A percentile compares a stretch with the other conserved stretches of the same genome.
These are phyloP conservation scores for Copsychus sechellarum DNA, from an alignment of 2,113 vertebrate species.

Conservation along the genomic window DNA sequence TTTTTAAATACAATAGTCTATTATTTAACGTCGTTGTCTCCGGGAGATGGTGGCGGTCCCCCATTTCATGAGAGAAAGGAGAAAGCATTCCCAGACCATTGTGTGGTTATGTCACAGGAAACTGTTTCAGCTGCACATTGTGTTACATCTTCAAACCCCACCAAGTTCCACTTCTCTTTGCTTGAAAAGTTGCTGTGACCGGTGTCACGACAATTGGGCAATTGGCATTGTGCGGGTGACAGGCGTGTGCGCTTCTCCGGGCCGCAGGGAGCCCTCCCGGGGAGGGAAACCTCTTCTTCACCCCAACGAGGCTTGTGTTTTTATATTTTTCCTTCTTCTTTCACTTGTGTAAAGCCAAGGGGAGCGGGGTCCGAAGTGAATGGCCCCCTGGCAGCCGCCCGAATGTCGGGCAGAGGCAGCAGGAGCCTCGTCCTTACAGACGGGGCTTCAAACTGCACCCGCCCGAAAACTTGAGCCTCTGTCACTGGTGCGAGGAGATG, in stretches of 20 bases:
- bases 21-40: conserved; percentile 55
- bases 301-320: not conserved
- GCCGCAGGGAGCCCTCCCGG: not conserved
- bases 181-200: conserved; percentile 43
- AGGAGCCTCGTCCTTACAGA: not conserved
- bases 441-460: not conserved
- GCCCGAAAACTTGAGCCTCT: conserved; percentile 17
- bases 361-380: not conserved
- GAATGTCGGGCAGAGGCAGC: not conserved
- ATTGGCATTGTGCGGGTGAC: not conserved
- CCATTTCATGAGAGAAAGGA: conserved; percentile 47
- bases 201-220: conserved; percentile 4
- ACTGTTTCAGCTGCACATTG: conserved; percentile 15
- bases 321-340: not conserved
- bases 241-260: not conserved
- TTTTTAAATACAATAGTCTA: conserved; percentile 59
- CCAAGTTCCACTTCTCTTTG: not conserved
- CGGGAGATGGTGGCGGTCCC: conserved; percentile 47
- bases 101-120: conserved; percentile 60
- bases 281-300: not conserved
- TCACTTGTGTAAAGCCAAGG: not conserved
- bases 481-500: not conserved
- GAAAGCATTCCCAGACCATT: conserved; percentile 49
- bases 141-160: conserved; percentile 25
- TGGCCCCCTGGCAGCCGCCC: not conserved